These are phyloP conservation scores for Petrophora chlorosata DNA, from an alignment of 2,888 invertebrate species.

Conservation along the genomic window DNA sequence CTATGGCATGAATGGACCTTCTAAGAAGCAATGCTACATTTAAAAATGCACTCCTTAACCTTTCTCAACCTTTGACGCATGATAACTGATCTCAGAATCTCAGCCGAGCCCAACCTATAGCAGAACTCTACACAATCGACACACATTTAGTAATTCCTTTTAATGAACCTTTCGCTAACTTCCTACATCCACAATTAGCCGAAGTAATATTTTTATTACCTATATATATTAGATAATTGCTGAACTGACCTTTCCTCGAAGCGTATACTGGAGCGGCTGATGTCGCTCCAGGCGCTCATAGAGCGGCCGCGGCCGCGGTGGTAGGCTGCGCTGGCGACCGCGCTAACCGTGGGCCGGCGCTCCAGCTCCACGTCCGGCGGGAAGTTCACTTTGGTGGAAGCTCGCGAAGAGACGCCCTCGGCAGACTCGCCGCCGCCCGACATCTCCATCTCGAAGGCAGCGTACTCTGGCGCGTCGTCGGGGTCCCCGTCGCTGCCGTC, in stretches of 20 bases:
- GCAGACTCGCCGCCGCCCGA: constrained; percentile 72
- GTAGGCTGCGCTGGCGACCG: constrained; percentile 72
- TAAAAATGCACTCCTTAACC: constrained; percentile 10
- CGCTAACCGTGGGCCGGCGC: constrained; percentile 71
- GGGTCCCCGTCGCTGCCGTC: constrained; percentile 77
- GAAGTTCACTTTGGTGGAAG: constrained; percentile 87
- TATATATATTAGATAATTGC: constrained; percentile 2
- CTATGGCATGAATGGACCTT: constrained; percentile 41
- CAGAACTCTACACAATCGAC: no score
- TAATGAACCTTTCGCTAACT: no score
- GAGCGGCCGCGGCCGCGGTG: constrained; percentile 86
- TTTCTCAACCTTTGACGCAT: constrained; percentile 42
- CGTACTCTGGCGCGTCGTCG: constrained; percentile 72
- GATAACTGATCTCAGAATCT: constrained; percentile 19
- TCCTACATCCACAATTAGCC: no score
- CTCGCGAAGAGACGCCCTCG: constrained; percentile 73
- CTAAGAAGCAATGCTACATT: constrained; percentile 9
- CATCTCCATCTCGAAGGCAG: constrained; percentile 74
- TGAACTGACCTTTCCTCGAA: constrained; percentile 88
- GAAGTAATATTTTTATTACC: no score
- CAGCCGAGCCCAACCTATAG: not conserved
- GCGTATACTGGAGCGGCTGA: constrained; percentile 92
- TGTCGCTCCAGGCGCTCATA: constrained; percentile 95
- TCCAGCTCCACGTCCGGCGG: constrained; percentile 82
- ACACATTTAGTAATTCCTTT: not conserved